Conservation (phyloP, 2,113 vertebrate genomes). For the Corydoras sp. region DNA sequence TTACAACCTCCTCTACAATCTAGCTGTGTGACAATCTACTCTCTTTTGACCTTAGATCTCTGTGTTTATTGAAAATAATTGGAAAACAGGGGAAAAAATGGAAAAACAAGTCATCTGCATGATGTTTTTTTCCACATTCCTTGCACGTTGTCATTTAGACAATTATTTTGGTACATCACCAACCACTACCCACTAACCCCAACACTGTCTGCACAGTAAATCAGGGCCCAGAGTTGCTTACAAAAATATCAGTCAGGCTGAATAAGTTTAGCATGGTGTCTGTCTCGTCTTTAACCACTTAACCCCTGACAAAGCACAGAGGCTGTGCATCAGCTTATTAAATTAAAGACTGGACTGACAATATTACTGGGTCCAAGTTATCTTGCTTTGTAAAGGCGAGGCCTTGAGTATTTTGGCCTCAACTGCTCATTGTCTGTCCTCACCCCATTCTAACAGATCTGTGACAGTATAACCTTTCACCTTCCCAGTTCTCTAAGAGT, state of each 20-base stretch:
- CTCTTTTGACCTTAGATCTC: background rate
- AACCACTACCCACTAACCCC: background rate
- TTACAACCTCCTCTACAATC: too few relatives aligned
- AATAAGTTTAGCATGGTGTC: constrained; percentile 55
- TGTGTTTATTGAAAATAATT: background rate
- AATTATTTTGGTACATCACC: background rate
- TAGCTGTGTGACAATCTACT: background rate
- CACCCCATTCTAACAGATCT: constrained; percentile 51
- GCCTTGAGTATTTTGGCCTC: constrained; percentile 38
- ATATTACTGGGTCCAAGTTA: background rate
- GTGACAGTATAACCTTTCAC: constrained; percentile 34
- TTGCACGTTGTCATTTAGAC: background rate
- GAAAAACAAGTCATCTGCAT: background rate
- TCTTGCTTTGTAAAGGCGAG: background rate
- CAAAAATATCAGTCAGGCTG: constrained; percentile 54
- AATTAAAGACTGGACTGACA: background rate
- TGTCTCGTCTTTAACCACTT: constrained; percentile 62
- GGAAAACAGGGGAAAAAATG: background rate
- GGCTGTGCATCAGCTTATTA: background rate
- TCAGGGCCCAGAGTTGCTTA: constrained; percentile 38
- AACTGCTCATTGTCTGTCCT: constrained; percentile 59
- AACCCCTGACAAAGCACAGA: constrained; percentile 56
- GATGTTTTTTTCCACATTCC: background rate
- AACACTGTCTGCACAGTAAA: background rate
- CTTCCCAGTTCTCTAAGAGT: constrained; percentile 36